Evolutionary conservation across 2,797 vertebrate species (phyloP).

Genomic region (Florisuga fusca): DNA sequence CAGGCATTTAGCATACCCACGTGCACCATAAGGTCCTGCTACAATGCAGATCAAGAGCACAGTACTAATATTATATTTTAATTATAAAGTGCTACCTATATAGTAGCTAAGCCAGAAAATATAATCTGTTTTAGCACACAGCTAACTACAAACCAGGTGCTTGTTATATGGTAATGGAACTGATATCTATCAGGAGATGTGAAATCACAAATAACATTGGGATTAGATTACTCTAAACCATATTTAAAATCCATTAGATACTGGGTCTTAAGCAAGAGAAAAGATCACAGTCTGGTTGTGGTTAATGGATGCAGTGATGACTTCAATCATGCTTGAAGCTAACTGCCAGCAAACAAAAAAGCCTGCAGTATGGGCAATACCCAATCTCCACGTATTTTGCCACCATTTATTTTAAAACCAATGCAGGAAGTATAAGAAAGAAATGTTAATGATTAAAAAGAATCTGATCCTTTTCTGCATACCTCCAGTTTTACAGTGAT

Average conservation of each 20-base stretch:
- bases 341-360: background rate
- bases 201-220: background rate
- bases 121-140: background rate
- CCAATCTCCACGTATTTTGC: background rate
- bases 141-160: background rate
- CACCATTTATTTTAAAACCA: background rate
- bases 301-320: background rate
- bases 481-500: constrained; percentile 3
- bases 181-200: background rate
- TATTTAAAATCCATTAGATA: background rate
- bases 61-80: background rate
- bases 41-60: background rate
- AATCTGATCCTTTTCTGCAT: background rate
- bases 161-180: constrained; percentile 15
- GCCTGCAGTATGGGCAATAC: background rate
- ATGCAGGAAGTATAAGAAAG: background rate
- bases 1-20: background rate
- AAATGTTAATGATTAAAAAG: constrained; percentile 5
- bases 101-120: background rate
- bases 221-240: background rate
- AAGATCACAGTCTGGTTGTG: background rate
- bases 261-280: background rate
- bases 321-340: background rate
- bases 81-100: background rate
- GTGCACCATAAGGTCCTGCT: background rate